Evolutionary conservation across 2,113 vertebrate species (phyloP).

Genomic region (Haliaeetus leucogaster): DNA sequence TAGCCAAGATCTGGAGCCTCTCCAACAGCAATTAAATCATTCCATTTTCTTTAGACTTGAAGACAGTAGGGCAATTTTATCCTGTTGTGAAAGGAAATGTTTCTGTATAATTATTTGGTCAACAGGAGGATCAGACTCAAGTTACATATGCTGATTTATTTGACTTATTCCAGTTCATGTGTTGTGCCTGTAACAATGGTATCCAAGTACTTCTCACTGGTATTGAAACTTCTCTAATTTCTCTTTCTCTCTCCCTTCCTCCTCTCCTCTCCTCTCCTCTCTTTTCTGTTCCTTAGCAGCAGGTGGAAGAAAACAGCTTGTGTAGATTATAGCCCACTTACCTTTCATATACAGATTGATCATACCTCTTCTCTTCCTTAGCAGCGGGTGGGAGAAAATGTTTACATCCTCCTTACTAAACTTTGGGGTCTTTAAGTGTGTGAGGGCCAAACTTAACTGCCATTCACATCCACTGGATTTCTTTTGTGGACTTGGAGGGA

Average conservation of each 20-base stretch:
- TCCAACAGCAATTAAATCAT: conserved; percentile 20
- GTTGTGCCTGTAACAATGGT: not conserved
- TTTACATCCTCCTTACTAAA: not conserved
- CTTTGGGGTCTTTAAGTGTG: not conserved
- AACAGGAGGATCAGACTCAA: not conserved
- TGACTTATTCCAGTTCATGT: not conserved
- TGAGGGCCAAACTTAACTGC: not conserved
- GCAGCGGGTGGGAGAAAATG: not conserved
- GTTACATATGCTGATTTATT: not conserved
- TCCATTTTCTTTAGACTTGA: not conserved
- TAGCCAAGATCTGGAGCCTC: not conserved
- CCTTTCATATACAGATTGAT: not conserved
- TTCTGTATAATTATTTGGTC: not conserved
- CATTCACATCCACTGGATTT: not conserved
- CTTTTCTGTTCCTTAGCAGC: not conserved
- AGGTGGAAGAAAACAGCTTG: not conserved
- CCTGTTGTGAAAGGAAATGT: not conserved
- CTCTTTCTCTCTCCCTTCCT: not conserved
- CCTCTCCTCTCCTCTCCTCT: not conserved
- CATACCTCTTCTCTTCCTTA: not conserved
- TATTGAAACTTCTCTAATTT: not conserved
- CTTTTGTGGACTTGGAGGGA: not conserved
- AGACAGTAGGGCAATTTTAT: not conserved
- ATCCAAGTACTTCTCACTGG: not conserved
- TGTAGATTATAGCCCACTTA: not conserved